These are phyloP conservation scores for Fukomys damarensis DNA, from an alignment of 2,113 vertebrate species.

Conservation along the genomic window DNA sequence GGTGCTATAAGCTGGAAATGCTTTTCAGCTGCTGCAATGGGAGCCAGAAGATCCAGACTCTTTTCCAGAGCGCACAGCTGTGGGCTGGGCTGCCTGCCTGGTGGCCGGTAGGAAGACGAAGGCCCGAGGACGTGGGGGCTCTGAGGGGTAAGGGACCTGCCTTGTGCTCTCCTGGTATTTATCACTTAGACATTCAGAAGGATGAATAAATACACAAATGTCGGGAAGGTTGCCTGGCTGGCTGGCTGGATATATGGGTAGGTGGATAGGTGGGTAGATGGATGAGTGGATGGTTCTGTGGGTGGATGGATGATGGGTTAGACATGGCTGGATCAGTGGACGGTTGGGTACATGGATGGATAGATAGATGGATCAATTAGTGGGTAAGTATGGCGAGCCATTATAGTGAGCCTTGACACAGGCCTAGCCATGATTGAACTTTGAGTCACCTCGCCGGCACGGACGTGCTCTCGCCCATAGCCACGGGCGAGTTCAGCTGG, in stretches of 20 bases:
- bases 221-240: accelerated
- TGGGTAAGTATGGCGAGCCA: background rate
- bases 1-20: slow-evolving; percentile 26
- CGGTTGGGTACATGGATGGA: background rate
- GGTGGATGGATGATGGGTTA: too few species aligned
- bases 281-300: background rate
- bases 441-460: too few species aligned
- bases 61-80: slow-evolving; percentile 36
- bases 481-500: too few species aligned
- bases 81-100: slow-evolving; percentile 54
- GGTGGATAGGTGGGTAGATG: background rate
- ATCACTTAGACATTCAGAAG: background rate
- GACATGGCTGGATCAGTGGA: accelerated
- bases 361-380: background rate
- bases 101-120: background rate
- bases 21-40: slow-evolving; percentile 26
- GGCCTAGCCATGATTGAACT: too few species aligned
- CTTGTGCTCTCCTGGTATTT: background rate
- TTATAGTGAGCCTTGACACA: too few species aligned
- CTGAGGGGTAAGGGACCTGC: background rate
- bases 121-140: background rate
- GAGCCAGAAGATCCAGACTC: slow-evolving; percentile 45
- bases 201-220: accelerated
- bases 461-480: too few species aligned
- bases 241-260: background rate